These are phyloP conservation scores for Hedya salicella DNA, from an alignment of 2,888 invertebrate species.

Conservation along the genomic window DNA sequence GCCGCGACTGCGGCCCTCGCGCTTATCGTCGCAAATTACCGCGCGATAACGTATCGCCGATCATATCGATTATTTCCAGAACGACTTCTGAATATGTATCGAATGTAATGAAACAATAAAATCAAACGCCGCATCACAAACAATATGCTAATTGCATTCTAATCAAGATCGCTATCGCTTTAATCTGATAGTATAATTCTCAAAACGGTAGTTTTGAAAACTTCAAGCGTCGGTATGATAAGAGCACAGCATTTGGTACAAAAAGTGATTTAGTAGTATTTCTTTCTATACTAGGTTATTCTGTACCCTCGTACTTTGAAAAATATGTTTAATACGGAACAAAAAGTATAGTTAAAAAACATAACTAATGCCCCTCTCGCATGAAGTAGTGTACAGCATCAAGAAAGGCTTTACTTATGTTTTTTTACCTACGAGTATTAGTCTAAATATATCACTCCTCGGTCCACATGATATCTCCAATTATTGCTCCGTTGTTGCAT, in stretches of 20 bases:
- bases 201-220: slow-evolving; percentile 2
- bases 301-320: no score
- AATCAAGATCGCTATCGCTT: slow-evolving; percentile 5
- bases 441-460: no score
- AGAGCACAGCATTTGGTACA: background rate
- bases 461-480: no score
- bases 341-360: no score
- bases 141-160: slow-evolving; percentile 28
- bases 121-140: slow-evolving; percentile 7
- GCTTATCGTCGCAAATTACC: slow-evolving; percentile 28
- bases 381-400: no score
- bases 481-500: no score
- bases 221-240: background rate
- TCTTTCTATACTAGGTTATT: no score
- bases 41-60: slow-evolving; percentile 32
- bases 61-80: slow-evolving; percentile 36
- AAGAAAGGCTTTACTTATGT: no score
- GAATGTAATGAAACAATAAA: slow-evolving; percentile 8
- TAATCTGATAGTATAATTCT: slow-evolving; percentile 1
- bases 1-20: slow-evolving; percentile 39
- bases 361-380: no score
- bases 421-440: no score
- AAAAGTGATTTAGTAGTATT: background rate
- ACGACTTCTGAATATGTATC: slow-evolving; percentile 27
- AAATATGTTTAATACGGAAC: no score